Base-by-base conservation (phyloP, 2,797 vertebrate genomes). In the Tinamus major region DNA sequence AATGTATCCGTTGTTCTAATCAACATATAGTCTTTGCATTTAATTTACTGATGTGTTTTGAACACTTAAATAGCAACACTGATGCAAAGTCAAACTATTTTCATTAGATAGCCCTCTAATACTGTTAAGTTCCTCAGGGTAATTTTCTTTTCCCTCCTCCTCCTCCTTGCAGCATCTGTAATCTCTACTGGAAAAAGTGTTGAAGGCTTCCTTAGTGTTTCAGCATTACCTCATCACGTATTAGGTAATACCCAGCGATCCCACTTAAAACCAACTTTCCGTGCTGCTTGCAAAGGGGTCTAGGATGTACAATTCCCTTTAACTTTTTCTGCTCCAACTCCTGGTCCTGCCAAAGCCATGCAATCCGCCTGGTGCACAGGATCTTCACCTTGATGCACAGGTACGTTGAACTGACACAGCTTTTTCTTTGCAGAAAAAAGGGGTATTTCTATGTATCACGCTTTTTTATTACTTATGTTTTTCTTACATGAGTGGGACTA, bases 1-100 rank as follows among this genome's bases (percentile, higher is more conserved):
- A 92, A 93, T 33, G 31, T 91, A 77, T 83, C 63, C 82, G 78
- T 92, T 92, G 64, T 92, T 88, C 91, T 83, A 95, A 93, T 90
- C 68, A 86, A 91, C 59, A 18, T 64, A 10, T 10, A 78, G 23
- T 41, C 51, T 78, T 92, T 76, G n/a, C 16, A 17, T 90, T 94
- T 88, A 89, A 84, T 77, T 92, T 91, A 89, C 56, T 71, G 72
- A 49, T 44, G 71, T 71, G 46, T 94, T 95, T 94, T 87, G 65
- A 91, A 86, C 18, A 44, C 67, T 74, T 84, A 88, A 92, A 35
- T 35, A 62, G 31, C 19, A 75, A 44, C 61, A 39, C 12, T 61
- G 78, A 67, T 72, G 49, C 65, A 49, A 79, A 72, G 63, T 35
- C 27, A 42, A 76, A 7, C 55, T 83, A 5, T 85, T 63, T 87